Evolutionary conservation across 1,140 invertebrate species (phyloP).

Genomic region (Delia radicum): DNA sequence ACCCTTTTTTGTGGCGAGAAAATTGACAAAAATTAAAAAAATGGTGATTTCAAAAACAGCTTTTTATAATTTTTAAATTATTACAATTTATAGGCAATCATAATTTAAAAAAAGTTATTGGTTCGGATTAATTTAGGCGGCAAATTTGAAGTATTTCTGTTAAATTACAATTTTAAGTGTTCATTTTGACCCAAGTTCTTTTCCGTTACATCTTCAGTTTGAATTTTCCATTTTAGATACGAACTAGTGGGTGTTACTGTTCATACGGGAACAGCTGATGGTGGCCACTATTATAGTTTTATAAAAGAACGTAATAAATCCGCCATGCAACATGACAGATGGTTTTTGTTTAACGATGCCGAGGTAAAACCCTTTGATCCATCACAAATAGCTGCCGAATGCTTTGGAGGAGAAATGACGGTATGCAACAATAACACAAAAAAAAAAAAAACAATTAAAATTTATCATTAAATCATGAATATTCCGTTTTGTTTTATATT

Average conservation of each 20-base stretch:
- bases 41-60: too few species aligned
- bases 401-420: slow-evolving; percentile 96
- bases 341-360: slow-evolving; percentile 94
- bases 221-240: slow-evolving; percentile 69
- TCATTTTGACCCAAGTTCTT: background rate
- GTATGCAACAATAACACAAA: slow-evolving; percentile 56
- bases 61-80: too few species aligned
- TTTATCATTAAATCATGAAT: slow-evolving; percentile 36
- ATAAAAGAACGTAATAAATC: slow-evolving; percentile 78
- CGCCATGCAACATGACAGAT: slow-evolving; percentile 67
- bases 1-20: too few species aligned
- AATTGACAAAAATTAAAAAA: too few species aligned
- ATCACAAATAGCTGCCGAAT: slow-evolving; percentile 89
- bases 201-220: background rate
- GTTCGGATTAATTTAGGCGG: too few species aligned
- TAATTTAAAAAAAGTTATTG: too few species aligned
- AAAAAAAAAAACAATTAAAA: too few species aligned
- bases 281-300: slow-evolving; percentile 96
- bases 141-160: too few species aligned
- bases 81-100: too few species aligned
- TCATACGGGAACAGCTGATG: slow-evolving; percentile 94
- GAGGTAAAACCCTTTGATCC: slow-evolving; percentile 96
- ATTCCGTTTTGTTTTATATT: background rate
- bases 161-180: too few species aligned
- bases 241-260: slow-evolving; percentile 94